Evolutionary conservation across 1,140 invertebrate species (phyloP).

Genomic region (Meloidogyne chitwoodi): DNA sequence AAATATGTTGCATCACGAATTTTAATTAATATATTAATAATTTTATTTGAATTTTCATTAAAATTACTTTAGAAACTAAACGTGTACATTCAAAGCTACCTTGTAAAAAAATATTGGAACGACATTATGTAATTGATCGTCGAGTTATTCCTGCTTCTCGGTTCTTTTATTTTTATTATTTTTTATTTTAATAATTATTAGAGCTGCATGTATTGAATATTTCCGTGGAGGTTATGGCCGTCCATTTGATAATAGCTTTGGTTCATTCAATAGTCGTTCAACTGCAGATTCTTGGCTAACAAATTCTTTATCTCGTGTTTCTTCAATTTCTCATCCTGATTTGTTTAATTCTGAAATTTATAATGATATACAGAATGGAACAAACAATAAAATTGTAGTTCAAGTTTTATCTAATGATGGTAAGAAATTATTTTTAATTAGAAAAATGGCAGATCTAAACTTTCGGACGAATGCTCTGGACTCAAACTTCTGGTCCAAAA

Average conservation of each 20-base stretch:
- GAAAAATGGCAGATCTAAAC: too few species aligned
- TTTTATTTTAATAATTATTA: not conserved
- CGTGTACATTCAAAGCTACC: not conserved
- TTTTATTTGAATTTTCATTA: not conserved
- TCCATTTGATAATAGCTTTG: conserved; percentile 19
- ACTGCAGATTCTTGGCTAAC: conserved; percentile 14
- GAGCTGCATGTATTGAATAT: conserved; percentile 25
- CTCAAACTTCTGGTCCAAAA: too few species aligned
- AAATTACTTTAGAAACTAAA: not conserved
- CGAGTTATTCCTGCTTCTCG: conserved; percentile 21
- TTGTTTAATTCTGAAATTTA: conserved; percentile 1
- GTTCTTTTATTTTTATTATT: not conserved
- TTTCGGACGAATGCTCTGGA: too few species aligned
- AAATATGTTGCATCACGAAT: not conserved
- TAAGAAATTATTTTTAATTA: not conserved
- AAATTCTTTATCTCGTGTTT: conserved; percentile 14
- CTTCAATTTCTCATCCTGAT: conserved; percentile 28
- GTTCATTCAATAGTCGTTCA: conserved; percentile 17
- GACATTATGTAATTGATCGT: conserved; percentile 15
- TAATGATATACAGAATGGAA: not conserved
- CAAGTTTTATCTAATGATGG: not conserved
- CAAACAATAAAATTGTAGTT: not conserved
- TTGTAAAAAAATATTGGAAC: conserved; percentile 13
- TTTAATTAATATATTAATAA: not conserved
- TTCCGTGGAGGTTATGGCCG: conserved; percentile 5